A percentile compares a stretch with the other conserved stretches of the same genome.
phyloP scores from a whole-genome alignment of 2,888 invertebrate genomes.

The Scaptomyza caliginosa region DNA sequence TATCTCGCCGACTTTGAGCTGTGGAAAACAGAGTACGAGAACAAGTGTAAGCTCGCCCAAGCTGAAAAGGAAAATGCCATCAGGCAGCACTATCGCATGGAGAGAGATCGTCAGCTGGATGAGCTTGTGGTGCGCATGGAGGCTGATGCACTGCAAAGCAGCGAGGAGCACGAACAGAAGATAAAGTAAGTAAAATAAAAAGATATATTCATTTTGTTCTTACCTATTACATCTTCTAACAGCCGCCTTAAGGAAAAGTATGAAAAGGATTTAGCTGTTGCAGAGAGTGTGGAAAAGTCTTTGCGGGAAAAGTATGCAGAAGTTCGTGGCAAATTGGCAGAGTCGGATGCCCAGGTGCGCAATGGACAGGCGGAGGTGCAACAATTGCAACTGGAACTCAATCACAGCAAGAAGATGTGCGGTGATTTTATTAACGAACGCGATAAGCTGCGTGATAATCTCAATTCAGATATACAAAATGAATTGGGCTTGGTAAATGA shows the following conservation, averaged over 20 bases:
- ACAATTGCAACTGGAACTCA: constrained; percentile 88
- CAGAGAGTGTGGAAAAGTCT: constrained; percentile 88
- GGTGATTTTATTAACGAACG: constrained; percentile 86
- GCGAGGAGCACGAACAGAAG: constrained; percentile 82
- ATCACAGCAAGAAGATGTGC: constrained; percentile 86
- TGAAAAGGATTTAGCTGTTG: constrained; percentile 88
- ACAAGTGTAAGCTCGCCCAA: constrained; percentile 84
- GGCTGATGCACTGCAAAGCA: constrained; percentile 80
- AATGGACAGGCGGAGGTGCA: constrained; percentile 86
- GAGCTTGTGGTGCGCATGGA: constrained; percentile 83
- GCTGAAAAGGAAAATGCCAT: constrained; percentile 89
- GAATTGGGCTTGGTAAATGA: constrained; percentile 87
- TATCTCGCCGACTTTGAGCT: constrained; percentile 87
- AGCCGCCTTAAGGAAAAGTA: constrained; percentile 91
- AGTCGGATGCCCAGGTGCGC: constrained; percentile 87
- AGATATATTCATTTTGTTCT: not conserved
- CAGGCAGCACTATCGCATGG: constrained; percentile 88
- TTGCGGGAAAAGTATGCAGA: constrained; percentile 88
- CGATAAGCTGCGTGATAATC: constrained; percentile 86
- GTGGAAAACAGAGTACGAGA: constrained; percentile 86
- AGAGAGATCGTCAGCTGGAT: constrained; percentile 92
- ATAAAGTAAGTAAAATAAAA: constrained; percentile 66
- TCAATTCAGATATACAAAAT: constrained; percentile 87
- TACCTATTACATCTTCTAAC: not conserved
- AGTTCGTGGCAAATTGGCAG: constrained; percentile 87